phyloP scores from a whole-genome alignment of 2,888 invertebrate genomes.

The Drosophila infuscata region DNA sequence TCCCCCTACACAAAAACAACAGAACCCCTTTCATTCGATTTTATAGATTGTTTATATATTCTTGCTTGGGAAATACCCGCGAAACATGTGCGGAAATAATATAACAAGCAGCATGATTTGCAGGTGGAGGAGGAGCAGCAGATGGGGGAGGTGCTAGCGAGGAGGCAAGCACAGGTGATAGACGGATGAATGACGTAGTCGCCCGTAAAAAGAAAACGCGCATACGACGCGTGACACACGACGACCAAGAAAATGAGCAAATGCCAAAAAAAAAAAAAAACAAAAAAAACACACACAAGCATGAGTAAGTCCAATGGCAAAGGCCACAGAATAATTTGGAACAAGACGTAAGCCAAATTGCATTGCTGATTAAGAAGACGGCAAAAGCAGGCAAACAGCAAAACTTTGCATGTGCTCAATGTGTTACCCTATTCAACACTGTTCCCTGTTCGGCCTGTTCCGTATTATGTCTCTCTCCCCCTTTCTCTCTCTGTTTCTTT shows the following conservation, averaged over 20 bases:
- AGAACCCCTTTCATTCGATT: constrained; percentile 19
- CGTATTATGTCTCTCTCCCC: constrained; percentile 6
- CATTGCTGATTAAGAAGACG: constrained; percentile 37
- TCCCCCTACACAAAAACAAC: background rate
- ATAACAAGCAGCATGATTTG: constrained; percentile 44
- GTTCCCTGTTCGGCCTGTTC: constrained; percentile 12
- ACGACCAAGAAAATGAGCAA: constrained; percentile 55
- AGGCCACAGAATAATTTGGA: constrained; percentile 49
- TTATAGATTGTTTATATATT: constrained; percentile 2
- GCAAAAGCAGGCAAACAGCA: constrained; percentile 8
- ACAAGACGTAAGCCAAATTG: constrained; percentile 38
- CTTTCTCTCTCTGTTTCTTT: background rate
- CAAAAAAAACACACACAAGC: background rate
- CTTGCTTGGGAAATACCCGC: constrained; percentile 74
- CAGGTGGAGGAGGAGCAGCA: constrained; percentile 41
- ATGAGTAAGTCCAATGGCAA: constrained; percentile 41
- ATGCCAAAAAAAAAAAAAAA: constrained; percentile 24
- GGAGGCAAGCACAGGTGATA: constrained; percentile 58
- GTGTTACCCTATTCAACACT: constrained; percentile 18
- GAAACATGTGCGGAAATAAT: constrained; percentile 46
- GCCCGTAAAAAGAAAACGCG: constrained; percentile 67
- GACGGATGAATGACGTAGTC: constrained; percentile 71
- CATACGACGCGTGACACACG: constrained; percentile 75
- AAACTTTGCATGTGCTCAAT: constrained; percentile 37
- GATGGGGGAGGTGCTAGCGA: background rate